phyloP scores from a whole-genome alignment of 2,797 vertebrate genomes.

The Sebastes diploproa region DNA sequence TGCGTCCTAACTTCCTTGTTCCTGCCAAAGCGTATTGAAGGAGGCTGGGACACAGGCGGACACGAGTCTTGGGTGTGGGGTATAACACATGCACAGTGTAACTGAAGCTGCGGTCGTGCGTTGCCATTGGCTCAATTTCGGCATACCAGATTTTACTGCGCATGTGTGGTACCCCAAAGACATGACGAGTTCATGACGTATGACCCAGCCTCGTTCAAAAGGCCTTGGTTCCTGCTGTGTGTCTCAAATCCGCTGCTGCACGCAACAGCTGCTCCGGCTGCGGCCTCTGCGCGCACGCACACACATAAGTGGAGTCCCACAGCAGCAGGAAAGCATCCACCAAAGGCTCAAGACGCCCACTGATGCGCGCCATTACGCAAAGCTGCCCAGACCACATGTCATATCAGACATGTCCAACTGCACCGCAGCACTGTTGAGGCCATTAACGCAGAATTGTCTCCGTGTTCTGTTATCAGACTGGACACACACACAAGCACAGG shows the following conservation, averaged over 20 bases:
- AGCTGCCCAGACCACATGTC: constrained; percentile 36
- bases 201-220: no score
- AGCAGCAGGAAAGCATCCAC: constrained; percentile 29
- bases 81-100: no score
- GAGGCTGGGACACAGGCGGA: no score
- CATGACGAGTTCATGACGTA: no score
- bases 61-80: no score
- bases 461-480: background rate
- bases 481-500: background rate
- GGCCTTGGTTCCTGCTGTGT: background rate
- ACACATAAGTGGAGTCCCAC: constrained; percentile 9
- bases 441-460: background rate
- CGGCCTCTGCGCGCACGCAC: background rate
- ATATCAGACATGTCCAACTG: background rate
- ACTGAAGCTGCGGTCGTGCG: no score
- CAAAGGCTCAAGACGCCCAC: constrained; percentile 34
- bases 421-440: background rate
- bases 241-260: constrained; percentile 57
- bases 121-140: no score
- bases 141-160: no score
- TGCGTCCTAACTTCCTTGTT: constrained; percentile 26
- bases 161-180: no score
- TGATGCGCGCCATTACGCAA: constrained; percentile 59
- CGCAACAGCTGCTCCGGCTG: constrained; percentile 63
- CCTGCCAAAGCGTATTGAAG: background rate